Base-by-base conservation (phyloP, 1,140 invertebrate genomes). In the Pseudachorutes palmiensis region DNA sequence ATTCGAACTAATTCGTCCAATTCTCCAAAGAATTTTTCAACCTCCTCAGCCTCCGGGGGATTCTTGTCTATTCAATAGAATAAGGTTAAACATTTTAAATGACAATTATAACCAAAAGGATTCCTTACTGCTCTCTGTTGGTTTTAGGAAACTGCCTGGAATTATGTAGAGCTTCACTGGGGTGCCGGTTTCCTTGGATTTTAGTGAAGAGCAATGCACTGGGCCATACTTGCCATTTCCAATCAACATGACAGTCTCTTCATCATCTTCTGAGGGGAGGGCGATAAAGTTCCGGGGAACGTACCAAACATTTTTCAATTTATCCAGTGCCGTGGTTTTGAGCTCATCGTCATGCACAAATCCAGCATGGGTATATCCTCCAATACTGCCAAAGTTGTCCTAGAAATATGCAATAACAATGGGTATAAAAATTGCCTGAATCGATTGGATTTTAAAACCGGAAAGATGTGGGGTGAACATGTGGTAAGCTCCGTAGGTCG, bases 221-320 rank as follows among this genome's bases (percentile, higher is more conserved):
- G 85, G 84, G 0, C 89, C 89, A 78, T 88, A 92, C n/a, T 70
- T 82, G 82, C 26, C 89, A 89, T 85, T 78, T 0, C 86, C 85
- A 33, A 88, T 78, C n/a, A 88, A 75, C 72, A 85, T 80, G 1
- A 83, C 81, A 73, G 30, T 19, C 14, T 62, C 69, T 29, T 72
- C 68, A 0, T 69, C 60, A 2, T 70, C 69, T 26, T 65, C 62
- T 26, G 57, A 14, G 16, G 69, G 85, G 24, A 89, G 80, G 31
- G 85, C 85, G 51, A 91, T 75, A 58, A 83, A 81, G 75, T 84
- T 87, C 57, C 83, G 81, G 0, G 88, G 86, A 76, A 91, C 85
- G 66, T 83, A 86, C 83, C 86, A 87, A 0, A 88, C 78, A 74
- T 87, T 86, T 75, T 88, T 89, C 45, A 92, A 79, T 73, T 84